Evolutionary conservation across 2,113 vertebrate genomes (phyloP).

Genomic region (Spilogale gracilis): DNA sequence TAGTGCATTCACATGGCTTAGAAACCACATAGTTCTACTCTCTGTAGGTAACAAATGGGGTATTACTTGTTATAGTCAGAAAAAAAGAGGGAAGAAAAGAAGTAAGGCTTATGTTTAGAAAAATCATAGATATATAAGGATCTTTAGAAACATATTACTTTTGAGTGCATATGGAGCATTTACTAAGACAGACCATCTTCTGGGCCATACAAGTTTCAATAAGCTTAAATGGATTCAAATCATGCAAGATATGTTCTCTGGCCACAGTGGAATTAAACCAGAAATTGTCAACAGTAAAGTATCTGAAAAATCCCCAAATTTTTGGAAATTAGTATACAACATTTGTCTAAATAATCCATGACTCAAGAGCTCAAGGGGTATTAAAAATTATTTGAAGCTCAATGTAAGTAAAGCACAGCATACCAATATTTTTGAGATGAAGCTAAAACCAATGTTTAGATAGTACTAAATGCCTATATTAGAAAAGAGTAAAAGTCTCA

Average conservation of each 20-base stretch:
- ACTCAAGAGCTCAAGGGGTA: not conserved
- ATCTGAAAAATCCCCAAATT: not conserved
- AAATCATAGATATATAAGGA: not conserved
- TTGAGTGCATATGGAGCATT: not conserved
- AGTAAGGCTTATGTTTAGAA: not conserved
- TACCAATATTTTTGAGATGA: not conserved
- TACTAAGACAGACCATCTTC: not conserved
- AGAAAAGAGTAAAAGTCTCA: not conserved
- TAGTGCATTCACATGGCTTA: not conserved
- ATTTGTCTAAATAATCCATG: not conserved
- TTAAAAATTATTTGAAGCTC: not conserved
- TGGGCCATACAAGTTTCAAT: not conserved
- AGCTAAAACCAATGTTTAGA: not conserved
- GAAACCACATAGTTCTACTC: not conserved
- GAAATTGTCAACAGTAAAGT: not conserved
- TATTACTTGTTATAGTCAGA: not conserved
- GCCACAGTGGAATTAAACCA: constrained; percentile 42
- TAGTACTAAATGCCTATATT: not conserved
- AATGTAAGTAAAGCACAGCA: not conserved
- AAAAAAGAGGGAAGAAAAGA: not conserved
- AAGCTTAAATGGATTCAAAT: not conserved
- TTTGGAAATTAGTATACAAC: not conserved
- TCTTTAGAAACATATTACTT: not conserved
- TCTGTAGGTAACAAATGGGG: not conserved
- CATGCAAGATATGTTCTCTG: not conserved